Base-by-base conservation (phyloP, 2,113 vertebrate genomes). In the Choloepus hoffmanni region DNA sequence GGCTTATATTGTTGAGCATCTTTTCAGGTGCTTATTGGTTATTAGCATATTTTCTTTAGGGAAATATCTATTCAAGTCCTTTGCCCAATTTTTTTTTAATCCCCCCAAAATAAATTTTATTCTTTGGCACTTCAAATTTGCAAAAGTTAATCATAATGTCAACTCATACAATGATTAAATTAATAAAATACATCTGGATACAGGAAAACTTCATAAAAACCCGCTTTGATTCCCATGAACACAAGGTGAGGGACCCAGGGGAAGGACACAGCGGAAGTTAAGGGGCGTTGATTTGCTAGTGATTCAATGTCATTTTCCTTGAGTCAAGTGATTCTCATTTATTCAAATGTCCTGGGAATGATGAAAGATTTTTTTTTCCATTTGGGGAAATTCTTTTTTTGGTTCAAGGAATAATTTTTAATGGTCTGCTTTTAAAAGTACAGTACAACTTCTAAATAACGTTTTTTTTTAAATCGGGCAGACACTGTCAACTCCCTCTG, bases 261-360 rank as follows among this genome's bases (percentile, higher is more conserved):
- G 15, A 43, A 0, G 13, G 48, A 30, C 13, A 65, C 43, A 68
- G 23, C 16, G 81, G 55, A 72, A 14, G 3, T 23, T 62, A 73
- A 74, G 13, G 28, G 33, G 11, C 55, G 53, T 55, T 36, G 76
- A 89, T 87, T 79, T 94, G 40, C 92, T 90, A 87, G 50, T 55
- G 58, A 90, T 62, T 68, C 79, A 0, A 55, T 45, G 43, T 45
- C 43, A 3, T 93, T 98, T 97, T 92, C 55, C 63, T 92, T 81
- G 13, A 83, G 70, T 92, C 87, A 97, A 97, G 36, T 67, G 11
- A 63, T 95, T 97, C 95, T 94, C n/a, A 68, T 95, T 97, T 98
- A 90, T 95, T 86, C 76, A 96, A 87, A 79, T 58, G 24, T 94
- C n/a, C 91, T 96, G 21, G 7, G 30, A 97, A 95, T 1, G 8